A percentile compares a stretch with the other conserved stretches of the same genome.
Evolutionary conservation across 2,888 invertebrate genomes (phyloP).

Genomic region (Eilema depressum): DNA sequence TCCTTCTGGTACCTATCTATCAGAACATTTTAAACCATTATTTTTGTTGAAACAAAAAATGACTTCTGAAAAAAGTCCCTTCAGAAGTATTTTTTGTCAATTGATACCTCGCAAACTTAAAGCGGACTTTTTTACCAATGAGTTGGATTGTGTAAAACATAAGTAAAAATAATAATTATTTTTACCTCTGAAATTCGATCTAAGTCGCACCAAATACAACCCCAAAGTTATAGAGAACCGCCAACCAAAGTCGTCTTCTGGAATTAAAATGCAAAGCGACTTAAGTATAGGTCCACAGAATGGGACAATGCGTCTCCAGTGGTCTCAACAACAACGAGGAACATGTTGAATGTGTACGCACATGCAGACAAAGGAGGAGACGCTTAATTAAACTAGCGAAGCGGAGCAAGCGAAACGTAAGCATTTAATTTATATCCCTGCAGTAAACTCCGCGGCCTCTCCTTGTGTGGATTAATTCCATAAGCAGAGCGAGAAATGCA

Average conservation of each 20-base stretch:
- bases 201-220: neutral
- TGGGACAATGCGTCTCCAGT: conserved; percentile 60
- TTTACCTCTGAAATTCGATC: neutral
- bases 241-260: conserved; percentile 10
- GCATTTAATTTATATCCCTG: conserved; percentile 87
- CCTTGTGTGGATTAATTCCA: conserved; percentile 62
- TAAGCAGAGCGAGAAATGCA: conserved; percentile 57
- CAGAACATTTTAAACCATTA: neutral
- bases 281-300: conserved; percentile 43
- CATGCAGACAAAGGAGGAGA: conserved; percentile 80
- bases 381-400: conserved; percentile 86
- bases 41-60: neutral
- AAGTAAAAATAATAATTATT: neutral
- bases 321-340: conserved; percentile 71
- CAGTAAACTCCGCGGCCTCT: conserved; percentile 84
- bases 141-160: too few species aligned
- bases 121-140: too few species aligned
- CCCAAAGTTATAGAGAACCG: neutral
- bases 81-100: neutral
- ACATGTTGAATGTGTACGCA: conserved; percentile 82
- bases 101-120: too few species aligned
- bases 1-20: neutral
- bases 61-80: neutral
- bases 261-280: conserved; percentile 50
- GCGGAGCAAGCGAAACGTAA: conserved; percentile 84